Evolutionary conservation across 2,797 vertebrate genomes (phyloP).

Genomic region (Monodelphis domestica): DNA sequence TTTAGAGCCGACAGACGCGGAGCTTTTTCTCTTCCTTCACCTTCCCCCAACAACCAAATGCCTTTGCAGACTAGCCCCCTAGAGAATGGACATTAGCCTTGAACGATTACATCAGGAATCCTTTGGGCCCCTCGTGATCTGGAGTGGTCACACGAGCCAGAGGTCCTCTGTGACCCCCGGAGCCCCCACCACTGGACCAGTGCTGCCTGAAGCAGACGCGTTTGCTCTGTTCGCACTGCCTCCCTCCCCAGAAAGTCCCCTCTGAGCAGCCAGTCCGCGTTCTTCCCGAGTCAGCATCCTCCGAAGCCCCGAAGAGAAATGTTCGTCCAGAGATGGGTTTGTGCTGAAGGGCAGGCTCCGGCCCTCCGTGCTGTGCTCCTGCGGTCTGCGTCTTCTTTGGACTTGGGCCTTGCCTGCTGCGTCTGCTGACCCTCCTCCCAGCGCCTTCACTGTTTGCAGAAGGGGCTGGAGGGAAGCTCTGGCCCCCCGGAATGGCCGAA

Average conservation of each 20-base stretch:
- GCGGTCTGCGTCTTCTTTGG: background rate
- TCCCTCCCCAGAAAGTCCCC: no score
- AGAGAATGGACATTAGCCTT: background rate
- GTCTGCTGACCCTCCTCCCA: background rate
- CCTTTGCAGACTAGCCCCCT: background rate
- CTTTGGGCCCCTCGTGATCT: no score
- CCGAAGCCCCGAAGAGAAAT: background rate
- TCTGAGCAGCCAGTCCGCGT: no score
- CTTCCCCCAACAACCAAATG: background rate
- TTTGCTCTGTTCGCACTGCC: background rate
- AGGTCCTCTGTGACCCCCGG: background rate
- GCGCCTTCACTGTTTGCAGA: background rate
- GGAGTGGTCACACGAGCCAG: background rate
- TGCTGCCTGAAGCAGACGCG: background rate
- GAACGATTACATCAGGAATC: background rate
- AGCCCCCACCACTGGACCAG: background rate
- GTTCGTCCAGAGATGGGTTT: background rate
- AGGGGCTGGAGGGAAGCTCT: background rate
- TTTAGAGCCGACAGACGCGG: background rate
- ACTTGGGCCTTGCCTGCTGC: background rate
- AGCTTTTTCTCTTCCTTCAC: background rate
- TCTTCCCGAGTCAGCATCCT: background rate
- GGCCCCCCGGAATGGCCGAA: background rate
- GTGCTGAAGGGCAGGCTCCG: background rate
- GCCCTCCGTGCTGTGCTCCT: background rate